Evolutionary conservation across 2,113 vertebrate genomes (phyloP).

Genomic region (Diadophis punctatus): DNA sequence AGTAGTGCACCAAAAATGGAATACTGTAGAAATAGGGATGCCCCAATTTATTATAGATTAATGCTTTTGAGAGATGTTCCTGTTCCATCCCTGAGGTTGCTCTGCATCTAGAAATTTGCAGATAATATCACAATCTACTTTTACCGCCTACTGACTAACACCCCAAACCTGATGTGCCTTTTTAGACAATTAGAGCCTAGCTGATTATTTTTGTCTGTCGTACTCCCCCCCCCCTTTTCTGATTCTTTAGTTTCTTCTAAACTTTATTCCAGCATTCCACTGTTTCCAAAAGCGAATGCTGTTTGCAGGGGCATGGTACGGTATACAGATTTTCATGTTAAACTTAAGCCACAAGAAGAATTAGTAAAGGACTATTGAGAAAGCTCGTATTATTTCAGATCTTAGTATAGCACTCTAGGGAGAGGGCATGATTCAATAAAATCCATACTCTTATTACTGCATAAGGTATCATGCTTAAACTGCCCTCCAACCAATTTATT

Average conservation of each 20-base stretch:
- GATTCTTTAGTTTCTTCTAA: neutral
- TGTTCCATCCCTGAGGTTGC: neutral
- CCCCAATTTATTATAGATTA: neutral
- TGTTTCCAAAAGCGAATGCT: neutral
- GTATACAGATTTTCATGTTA: neutral
- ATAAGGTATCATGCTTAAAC: neutral
- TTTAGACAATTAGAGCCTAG: neutral
- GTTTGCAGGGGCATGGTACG: neutral
- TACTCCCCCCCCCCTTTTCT: neutral
- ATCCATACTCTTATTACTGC: neutral
- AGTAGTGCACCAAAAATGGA: neutral
- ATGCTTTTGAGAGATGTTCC: neutral
- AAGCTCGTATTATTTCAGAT: neutral
- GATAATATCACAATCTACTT: neutral
- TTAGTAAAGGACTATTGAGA: neutral
- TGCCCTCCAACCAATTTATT: neutral
- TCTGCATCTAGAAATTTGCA: neutral
- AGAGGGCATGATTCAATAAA: neutral
- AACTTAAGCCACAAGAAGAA: neutral
- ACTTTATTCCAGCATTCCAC: neutral
- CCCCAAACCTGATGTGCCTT: neutral
- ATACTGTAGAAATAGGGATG: neutral
- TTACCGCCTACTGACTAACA: neutral
- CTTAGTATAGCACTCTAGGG: neutral
- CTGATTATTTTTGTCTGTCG: neutral